Base-by-base conservation (phyloP, 2,113 vertebrate species). In the Sterna hirundo region DNA sequence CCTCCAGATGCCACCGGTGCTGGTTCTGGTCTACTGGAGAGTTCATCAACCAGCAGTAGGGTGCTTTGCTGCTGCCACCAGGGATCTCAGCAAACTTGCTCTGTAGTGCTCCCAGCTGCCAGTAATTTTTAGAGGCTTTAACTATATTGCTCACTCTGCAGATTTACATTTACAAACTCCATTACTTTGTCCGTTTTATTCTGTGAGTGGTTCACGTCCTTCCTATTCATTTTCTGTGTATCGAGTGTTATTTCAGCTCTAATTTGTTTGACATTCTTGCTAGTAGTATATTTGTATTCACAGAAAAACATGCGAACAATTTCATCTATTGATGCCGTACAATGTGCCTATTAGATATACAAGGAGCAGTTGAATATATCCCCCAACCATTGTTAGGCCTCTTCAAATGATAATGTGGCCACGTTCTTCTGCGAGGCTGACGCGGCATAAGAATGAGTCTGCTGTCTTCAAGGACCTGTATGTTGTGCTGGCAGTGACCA, bases 271-370 rank as follows among this genome's bases (percentile, higher is more conserved):
- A 96, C 83, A 23, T 92, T 97, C 94, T 93, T 85, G 93, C 84
- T 95, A 70, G 91, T 91, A 91, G 84, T 93, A 77, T 97, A 97
- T 97, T 95, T 97, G 94, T 93, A 97, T 97, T 97, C 97, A 97
- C 86, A 87, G 86, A 87, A 96, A 97, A 96, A 79, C 83, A 88
- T 83, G 93, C 80, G 95, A 97, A 94, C 94, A 96, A 94, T 97
- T 97, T 97, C 80, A 93, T 96, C 96, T 95, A 97, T 94, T 97
- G 96, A 97, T 93, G 90, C 95, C 1, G 49, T 94, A 94, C 95
- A 97, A 95, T 97, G 84, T 93, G 94, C 90, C 83, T 89, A 94
- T 97, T 97, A 97, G 83, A 95, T 92, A 93, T 94, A 93, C 93
- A 97, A 97, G 90, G 66, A 94, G 94, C 93, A 87, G 91, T 96